Base-by-base conservation (phyloP, 2,888 invertebrate genomes). In the Sipunculus nudus region DNA sequence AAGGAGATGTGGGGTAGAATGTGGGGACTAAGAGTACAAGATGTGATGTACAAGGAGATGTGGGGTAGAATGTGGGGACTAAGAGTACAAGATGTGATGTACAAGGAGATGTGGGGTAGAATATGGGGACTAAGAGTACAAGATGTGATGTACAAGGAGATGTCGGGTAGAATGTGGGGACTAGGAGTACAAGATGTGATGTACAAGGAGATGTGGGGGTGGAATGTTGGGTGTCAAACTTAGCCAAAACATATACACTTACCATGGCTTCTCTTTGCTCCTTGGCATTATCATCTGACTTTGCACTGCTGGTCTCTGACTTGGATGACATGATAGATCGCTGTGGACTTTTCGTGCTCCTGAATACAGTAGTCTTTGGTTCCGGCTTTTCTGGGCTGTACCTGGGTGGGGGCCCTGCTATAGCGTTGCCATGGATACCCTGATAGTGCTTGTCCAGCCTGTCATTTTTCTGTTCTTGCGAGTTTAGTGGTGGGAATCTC, bases 351-450 rank as follows among this genome's bases (percentile, higher is more conserved):
- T 13, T 35, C 16, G 52, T 38, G 13, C 39, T 52, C 52, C 40
- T 52, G n/a, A 40, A 25, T 35, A 35, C 35, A 16, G n/a, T 2
- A 28, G 31, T 40, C 23, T 49, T 35, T 3, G 29, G 26, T 5
- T 47, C 48, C 16, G 29, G 10, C 40, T 28, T 39, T 25, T 52
- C 52, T 23, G 52, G 52, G 28, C 52, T 52, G 29, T 21, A n/a
- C n/a, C 52, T 21, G 6, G 69, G 70, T 8, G 71, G 72, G 1
- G 77, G 73, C 0, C 74, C 68, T 21, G 66, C 46, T 68, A 74
- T 61, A 13, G 72, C 72, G 53, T 65, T 72, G 3, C 72, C 72
- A 35, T 68, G 70, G 29, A 72, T 66, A n/a, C 70, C 70, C 21
- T 59, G 38, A 40, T 67, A 62, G 4, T 52, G 41, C 26, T 28